These are phyloP conservation scores for Drepanosiphum platanoidis DNA, from an alignment of 2,888 invertebrate species.

Conservation along the genomic window DNA sequence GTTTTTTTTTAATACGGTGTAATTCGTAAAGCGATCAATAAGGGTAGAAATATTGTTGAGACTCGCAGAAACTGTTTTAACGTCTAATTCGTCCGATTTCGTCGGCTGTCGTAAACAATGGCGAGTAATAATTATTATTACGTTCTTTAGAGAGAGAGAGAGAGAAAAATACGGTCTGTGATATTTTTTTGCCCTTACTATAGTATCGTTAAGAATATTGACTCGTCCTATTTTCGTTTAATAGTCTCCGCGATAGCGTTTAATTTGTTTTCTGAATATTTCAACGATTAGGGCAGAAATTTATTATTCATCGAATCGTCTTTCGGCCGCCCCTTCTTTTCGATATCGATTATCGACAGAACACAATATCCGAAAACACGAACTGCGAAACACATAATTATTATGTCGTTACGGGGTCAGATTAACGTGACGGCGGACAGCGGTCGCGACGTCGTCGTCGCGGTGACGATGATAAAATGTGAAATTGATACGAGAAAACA, in stretches of 20 bases:
- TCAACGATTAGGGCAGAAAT: slow-evolving; percentile 3
- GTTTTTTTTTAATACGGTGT: too few relatives aligned
- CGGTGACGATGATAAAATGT: background rate
- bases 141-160: background rate
- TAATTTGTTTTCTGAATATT: slow-evolving; percentile 32
- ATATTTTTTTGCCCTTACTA: background rate
- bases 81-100: background rate
- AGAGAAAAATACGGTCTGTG: background rate
- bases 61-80: background rate
- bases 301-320: background rate
- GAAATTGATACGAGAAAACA: background rate
- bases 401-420: background rate
- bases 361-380: background rate
- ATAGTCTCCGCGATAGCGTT: background rate
- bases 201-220: background rate
- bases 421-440: background rate
- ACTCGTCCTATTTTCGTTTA: background rate
- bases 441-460: background rate
- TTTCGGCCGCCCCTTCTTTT: background rate
- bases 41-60: too few relatives aligned
- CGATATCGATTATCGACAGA: background rate
- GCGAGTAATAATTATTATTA: background rate
- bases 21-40: too few relatives aligned
- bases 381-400: slow-evolving; percentile 9
- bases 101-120: background rate